phyloP scores from a whole-genome alignment of 2,888 invertebrate genomes.

The Galerucella calmariensis region DNA sequence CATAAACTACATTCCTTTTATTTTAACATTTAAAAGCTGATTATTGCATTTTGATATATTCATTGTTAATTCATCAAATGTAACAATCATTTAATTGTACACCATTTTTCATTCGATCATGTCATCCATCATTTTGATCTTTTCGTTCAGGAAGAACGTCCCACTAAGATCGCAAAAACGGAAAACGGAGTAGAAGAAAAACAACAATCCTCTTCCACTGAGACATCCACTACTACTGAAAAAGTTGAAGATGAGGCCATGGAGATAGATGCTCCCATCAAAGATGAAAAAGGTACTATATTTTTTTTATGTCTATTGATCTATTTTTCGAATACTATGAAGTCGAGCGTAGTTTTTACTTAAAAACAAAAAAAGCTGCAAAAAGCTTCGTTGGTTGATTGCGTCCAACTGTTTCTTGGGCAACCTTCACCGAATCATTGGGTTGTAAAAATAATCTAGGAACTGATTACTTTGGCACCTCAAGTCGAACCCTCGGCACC shows the following conservation, averaged over 20 bases:
- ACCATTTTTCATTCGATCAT: slow-evolving; percentile 21
- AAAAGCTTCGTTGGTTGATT: too few species aligned
- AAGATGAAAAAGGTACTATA: slow-evolving; percentile 22
- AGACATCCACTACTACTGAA: slow-evolving; percentile 26
- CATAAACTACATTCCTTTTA: not conserved
- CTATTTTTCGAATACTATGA: not conserved
- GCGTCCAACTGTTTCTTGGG: too few species aligned
- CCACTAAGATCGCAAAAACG: slow-evolving; percentile 70
- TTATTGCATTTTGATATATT: not conserved
- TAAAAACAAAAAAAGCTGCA: too few species aligned
- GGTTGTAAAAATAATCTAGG: too few species aligned
- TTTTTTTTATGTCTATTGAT: not conserved
- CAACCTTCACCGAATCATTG: too few species aligned
- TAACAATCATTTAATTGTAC: slow-evolving; percentile 3
- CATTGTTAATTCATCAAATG: not conserved
- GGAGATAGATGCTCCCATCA: slow-evolving; percentile 46
- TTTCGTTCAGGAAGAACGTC: slow-evolving; percentile 61
- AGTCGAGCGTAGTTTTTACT: too few species aligned
- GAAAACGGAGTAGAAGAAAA: slow-evolving; percentile 48
- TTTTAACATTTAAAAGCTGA: not conserved
- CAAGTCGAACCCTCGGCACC: too few species aligned
- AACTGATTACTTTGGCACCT: too few species aligned
- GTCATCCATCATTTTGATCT: slow-evolving; percentile 30
- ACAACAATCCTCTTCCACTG: slow-evolving; percentile 20
- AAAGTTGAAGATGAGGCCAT: slow-evolving; percentile 45